Conservation (phyloP, 2,113 vertebrate species). For the Amazona guildingii region DNA sequence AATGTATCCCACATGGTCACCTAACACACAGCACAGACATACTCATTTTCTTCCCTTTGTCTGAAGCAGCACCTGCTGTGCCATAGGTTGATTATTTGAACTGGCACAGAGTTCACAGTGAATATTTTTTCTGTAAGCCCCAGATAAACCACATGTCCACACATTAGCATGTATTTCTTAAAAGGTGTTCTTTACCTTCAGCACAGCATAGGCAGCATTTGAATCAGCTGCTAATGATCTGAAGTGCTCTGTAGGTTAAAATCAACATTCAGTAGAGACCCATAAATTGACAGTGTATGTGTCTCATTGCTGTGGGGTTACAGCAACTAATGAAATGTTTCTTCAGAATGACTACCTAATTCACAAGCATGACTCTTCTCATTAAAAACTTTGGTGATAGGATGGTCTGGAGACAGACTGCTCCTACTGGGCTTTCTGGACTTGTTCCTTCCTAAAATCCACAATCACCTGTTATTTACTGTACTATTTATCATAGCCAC, state of each 20-base stretch:
- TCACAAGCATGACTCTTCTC: background rate
- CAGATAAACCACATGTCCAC: background rate
- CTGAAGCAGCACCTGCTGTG: background rate
- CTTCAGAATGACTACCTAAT: background rate
- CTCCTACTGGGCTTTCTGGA: background rate
- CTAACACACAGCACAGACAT: accelerated
- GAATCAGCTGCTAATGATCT: conserved; percentile 59
- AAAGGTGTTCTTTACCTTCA: background rate
- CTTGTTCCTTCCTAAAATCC: background rate
- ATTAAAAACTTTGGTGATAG: background rate
- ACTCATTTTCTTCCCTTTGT: background rate
- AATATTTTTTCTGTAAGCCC: background rate
- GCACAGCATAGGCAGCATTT: conserved; percentile 21
- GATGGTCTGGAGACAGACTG: background rate
- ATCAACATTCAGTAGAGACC: conserved; percentile 19
- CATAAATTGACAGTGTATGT: conserved; percentile 57
- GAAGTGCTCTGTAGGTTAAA: conserved; percentile 42
- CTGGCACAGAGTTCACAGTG: background rate
- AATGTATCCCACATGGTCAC: background rate
- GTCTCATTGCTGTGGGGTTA: background rate
- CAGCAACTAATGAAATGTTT: background rate
- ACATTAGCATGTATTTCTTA: background rate
- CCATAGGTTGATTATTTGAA: background rate
- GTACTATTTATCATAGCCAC: background rate
- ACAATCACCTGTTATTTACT: background rate